Evolutionary conservation across 2,113 vertebrate genomes (phyloP).

Genomic region (Neofelis nebulosa): DNA sequence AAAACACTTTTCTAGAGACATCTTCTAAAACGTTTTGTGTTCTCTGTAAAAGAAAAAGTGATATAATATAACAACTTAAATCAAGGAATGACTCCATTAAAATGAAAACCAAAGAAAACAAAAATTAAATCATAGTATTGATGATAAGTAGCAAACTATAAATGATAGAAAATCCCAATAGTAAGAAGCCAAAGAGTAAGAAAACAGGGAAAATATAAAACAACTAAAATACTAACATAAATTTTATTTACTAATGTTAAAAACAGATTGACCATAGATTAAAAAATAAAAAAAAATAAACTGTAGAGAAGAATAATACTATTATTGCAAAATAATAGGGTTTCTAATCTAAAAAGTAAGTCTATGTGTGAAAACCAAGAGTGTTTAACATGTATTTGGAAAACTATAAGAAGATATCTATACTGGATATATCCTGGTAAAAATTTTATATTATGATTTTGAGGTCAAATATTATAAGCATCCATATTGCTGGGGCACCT

Average conservation of each 20-base stretch:
- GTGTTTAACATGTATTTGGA: background rate
- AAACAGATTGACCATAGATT: background rate
- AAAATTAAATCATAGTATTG: background rate
- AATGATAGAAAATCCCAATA: background rate
- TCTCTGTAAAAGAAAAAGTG: background rate
- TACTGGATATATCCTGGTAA: background rate
- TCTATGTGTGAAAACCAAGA: background rate
- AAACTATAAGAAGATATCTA: background rate
- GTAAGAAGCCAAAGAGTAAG: background rate
- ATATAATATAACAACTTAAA: background rate
- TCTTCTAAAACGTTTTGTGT: background rate
- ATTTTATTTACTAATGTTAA: background rate
- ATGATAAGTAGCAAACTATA: background rate
- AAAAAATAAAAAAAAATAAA: background rate
- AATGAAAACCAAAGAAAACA: background rate
- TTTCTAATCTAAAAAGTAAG: background rate
- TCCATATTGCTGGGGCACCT: background rate
- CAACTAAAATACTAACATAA: background rate
- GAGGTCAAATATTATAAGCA: background rate
- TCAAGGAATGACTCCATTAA: background rate
- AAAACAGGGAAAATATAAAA: background rate
- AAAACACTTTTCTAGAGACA: background rate
- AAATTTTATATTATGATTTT: background rate
- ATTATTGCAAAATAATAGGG: background rate
- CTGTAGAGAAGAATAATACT: background rate